Evolutionary conservation across 1,140 invertebrate species (phyloP).

Genomic region (Leptopilina clavipes): DNA sequence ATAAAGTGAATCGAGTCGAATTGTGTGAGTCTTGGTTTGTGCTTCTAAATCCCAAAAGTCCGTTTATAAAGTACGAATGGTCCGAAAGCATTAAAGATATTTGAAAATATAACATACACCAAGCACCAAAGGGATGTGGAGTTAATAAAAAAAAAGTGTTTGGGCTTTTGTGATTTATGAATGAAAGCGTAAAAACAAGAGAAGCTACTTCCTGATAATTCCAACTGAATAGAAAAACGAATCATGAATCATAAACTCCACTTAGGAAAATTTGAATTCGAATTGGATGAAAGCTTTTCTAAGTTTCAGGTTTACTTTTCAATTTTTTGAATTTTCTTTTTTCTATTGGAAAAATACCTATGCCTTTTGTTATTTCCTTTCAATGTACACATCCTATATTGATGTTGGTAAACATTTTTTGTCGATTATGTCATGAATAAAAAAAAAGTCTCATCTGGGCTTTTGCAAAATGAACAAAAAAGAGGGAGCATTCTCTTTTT

Average conservation of each 20-base stretch:
- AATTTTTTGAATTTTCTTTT: not conserved
- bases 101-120: slow-evolving; percentile 6
- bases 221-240: not conserved
- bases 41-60: slow-evolving; percentile 15
- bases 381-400: not conserved
- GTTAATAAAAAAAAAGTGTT: slow-evolving; percentile 3
- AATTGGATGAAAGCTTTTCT: slow-evolving; percentile 20
- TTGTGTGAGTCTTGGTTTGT: not conserved
- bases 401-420: not conserved
- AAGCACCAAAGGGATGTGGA: slow-evolving; percentile 1
- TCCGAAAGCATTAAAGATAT: slow-evolving; percentile 4
- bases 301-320: no score
- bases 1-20: slow-evolving; percentile 1
- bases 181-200: slow-evolving; percentile 10
- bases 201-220: slow-evolving; percentile 7
- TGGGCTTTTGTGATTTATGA: not conserved
- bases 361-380: not conserved
- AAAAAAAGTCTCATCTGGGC: not conserved
- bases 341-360: no score
- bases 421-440: not conserved
- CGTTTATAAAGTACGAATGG: slow-evolving; percentile 24
- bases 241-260: slow-evolving; percentile 7
- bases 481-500: not conserved
- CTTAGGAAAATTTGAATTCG: not conserved
- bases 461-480: not conserved